These are phyloP conservation scores for Microcebus jonahi DNA, from an alignment of 2,113 vertebrate genomes.

Conservation along the genomic window DNA sequence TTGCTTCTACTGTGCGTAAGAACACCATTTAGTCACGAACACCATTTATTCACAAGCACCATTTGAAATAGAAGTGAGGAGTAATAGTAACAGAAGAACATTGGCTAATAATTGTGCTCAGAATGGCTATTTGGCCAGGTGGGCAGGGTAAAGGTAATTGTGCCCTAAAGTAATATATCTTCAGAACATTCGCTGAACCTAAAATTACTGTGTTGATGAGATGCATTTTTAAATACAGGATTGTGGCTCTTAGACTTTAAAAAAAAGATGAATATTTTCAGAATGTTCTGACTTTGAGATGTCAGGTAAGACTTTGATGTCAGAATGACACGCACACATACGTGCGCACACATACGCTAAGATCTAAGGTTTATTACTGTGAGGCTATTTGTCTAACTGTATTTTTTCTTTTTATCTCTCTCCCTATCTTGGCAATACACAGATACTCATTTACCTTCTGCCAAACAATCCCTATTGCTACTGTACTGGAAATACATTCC, in stretches of 20 bases:
- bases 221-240: constrained; percentile 43
- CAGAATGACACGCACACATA: neutral
- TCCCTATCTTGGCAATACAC: neutral
- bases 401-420: neutral
- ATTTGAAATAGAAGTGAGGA: constrained; percentile 48
- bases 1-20: constrained; percentile 64
- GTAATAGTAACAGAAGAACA: constrained; percentile 68
- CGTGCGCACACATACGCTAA: neutral
- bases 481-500: neutral
- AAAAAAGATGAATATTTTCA: constrained; percentile 63
- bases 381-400: neutral
- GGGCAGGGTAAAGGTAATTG: neutral
- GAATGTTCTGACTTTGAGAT: constrained; percentile 62
- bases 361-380: neutral
- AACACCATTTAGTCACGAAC: constrained; percentile 73
- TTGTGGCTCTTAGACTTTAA: constrained; percentile 53
- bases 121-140: constrained; percentile 62
- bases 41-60: constrained; percentile 57
- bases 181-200: constrained; percentile 35
- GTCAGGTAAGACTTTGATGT: constrained; percentile 76
- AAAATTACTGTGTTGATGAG: constrained; percentile 63
- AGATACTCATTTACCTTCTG: neutral
- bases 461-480: neutral
- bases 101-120: constrained; percentile 64
- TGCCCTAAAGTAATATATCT: constrained; percentile 42